These are phyloP conservation scores for Andrena cerasifolii DNA, from an alignment of 1,140 invertebrate genomes.

Conservation along the genomic window DNA sequence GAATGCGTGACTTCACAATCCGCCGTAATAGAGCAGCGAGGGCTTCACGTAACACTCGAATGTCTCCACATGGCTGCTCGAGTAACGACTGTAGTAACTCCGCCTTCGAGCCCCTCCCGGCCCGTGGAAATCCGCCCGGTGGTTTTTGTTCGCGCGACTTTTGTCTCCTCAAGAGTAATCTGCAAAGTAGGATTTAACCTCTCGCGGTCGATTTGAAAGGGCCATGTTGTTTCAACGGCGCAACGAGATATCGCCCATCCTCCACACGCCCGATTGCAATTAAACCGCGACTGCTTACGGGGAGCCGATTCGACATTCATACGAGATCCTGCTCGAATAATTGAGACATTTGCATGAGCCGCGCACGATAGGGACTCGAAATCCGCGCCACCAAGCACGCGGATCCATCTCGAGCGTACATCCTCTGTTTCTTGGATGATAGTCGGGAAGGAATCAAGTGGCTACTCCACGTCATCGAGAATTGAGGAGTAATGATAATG, in stretches of 20 bases:
- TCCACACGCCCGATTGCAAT: background rate
- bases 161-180: background rate
- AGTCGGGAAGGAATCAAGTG: too few species aligned
- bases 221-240: background rate
- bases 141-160: background rate
- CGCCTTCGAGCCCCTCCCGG: background rate
- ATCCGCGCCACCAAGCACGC: too few species aligned
- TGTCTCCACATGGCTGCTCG: background rate
- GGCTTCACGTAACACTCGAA: background rate
- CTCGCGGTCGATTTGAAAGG: background rate
- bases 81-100: slow-evolving; percentile 29
- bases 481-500: too few species aligned
- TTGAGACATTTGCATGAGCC: too few species aligned
- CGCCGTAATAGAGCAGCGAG: background rate
- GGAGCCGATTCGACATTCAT: background rate
- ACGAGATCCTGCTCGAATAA: too few species aligned
- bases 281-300: background rate
- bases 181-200: slow-evolving; percentile 16
- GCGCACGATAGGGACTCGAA: too few species aligned
- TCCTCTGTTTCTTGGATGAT: too few species aligned
- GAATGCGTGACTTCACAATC: background rate
- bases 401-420: too few species aligned
- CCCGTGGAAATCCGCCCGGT: background rate
- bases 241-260: background rate
- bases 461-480: too few species aligned